phyloP scores from a whole-genome alignment of 1,140 invertebrate genomes.

The Physella acuta region DNA sequence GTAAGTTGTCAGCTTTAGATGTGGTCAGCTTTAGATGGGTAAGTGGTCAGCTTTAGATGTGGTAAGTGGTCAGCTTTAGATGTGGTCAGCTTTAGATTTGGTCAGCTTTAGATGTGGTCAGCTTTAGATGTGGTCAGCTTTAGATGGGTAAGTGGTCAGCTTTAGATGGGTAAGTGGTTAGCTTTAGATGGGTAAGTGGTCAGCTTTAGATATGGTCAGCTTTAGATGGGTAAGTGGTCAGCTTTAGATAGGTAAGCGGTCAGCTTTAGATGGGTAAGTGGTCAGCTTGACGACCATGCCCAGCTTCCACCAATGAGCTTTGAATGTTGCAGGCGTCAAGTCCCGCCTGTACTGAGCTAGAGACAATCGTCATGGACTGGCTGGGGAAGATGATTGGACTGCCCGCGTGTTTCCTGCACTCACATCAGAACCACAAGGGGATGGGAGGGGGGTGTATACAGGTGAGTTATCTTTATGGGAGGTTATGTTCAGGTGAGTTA shows the following conservation, averaged over 20 bases:
- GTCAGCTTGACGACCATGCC: too few relatives aligned
- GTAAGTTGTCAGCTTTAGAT: slow-evolving; percentile 41
- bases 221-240: neutral
- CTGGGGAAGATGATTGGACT: slow-evolving; percentile 65
- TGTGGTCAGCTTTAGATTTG: too few relatives aligned
- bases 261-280: neutral
- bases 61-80: slow-evolving; percentile 46
- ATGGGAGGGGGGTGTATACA: slow-evolving; percentile 67
- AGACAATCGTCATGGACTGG: slow-evolving; percentile 65
- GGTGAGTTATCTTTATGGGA: slow-evolving; percentile 50
- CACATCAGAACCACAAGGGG: slow-evolving; percentile 57
- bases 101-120: too few relatives aligned
- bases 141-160: slow-evolving; percentile 59
- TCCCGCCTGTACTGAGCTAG: slow-evolving; percentile 64
- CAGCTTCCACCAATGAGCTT: too few relatives aligned
- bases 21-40: too few relatives aligned
- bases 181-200: neutral
- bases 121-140: slow-evolving; percentile 51
- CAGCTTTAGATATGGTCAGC: too few relatives aligned
- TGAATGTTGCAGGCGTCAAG: slow-evolving; percentile 64
- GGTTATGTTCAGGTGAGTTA: too few relatives aligned
- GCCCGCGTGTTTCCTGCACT: slow-evolving; percentile 64
- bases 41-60: slow-evolving; percentile 65
- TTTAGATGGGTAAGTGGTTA: too few relatives aligned
- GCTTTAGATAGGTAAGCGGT: neutral